These are phyloP conservation scores for Arctia plantaginis DNA, from an alignment of 2,888 invertebrate genomes.

Conservation along the genomic window DNA sequence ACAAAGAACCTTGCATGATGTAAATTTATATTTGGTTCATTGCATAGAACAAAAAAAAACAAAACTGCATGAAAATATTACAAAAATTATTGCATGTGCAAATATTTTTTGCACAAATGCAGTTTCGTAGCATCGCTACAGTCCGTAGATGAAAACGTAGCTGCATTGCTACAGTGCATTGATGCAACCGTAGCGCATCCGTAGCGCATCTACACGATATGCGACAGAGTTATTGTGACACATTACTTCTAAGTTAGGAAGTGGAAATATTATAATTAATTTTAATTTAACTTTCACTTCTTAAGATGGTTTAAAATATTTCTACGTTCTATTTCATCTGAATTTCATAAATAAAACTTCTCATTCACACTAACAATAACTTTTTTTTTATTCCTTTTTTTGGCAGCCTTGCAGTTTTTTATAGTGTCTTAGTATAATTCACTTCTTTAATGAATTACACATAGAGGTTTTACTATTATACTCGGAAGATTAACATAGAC, in stretches of 20 bases:
- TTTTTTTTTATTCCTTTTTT: background rate
- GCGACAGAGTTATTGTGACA: constrained; percentile 7
- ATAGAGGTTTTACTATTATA: background rate
- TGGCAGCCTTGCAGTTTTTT: background rate
- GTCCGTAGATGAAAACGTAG: constrained; percentile 72
- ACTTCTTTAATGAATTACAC: background rate
- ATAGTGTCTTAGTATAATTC: background rate
- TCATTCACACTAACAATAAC: background rate
- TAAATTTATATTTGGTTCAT: background rate
- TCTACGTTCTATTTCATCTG: background rate
- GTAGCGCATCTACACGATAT: constrained; percentile 57
- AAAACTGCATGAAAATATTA: background rate
- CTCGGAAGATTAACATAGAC: constrained; percentile 8
- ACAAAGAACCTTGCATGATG: background rate
- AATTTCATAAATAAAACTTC: background rate
- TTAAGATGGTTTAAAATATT: background rate
- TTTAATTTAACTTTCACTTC: background rate
- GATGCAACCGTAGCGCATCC: constrained; percentile 73
- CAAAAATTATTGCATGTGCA: constrained; percentile 38
- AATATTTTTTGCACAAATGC: constrained; percentile 72
- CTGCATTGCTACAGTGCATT: constrained; percentile 82
- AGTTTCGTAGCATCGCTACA: constrained; percentile 80
- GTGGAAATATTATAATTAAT: background rate
- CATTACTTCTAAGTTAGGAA: background rate
- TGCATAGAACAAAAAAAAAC: background rate